Evolutionary conservation across 2,113 vertebrate genomes (phyloP).

Genomic region (Atlantisia rogersi): DNA sequence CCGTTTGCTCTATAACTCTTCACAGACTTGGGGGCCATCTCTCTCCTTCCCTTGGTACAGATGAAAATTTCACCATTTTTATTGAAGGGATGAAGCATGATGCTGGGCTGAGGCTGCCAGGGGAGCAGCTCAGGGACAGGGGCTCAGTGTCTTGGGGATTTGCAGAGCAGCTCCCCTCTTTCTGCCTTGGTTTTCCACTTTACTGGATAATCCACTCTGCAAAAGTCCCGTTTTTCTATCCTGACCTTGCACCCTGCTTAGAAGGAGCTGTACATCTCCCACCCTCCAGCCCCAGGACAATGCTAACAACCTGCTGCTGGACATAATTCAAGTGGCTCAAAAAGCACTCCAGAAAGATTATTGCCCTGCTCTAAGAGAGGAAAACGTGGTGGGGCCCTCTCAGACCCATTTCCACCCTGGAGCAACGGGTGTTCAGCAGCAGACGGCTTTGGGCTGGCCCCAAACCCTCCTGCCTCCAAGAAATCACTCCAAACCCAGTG

Average conservation of each 20-base stretch:
- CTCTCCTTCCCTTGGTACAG: neutral
- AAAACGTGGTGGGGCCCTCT: neutral
- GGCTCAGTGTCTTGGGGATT: neutral
- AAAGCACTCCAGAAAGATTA: neutral
- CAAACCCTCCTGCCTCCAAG: neutral
- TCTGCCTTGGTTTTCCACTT: neutral
- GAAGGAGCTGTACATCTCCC: neutral
- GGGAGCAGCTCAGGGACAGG: accelerated
- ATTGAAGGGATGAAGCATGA: accelerated
- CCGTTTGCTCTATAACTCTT: neutral
- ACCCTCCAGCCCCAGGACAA: neutral
- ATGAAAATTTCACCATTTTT: neutral
- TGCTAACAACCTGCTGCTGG: neutral
- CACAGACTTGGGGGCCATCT: neutral
- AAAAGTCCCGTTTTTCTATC: accelerated
- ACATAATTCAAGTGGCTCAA: neutral
- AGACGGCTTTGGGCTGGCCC: neutral
- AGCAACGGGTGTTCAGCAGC: neutral
- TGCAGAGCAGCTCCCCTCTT: neutral
- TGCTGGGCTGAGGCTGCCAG: neutral
- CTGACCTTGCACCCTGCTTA: neutral
- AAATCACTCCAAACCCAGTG: neutral
- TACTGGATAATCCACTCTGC: neutral
- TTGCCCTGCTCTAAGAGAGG: neutral
- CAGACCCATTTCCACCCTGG: neutral